Percentiles rank a stretch among this genome's conserved stretches.
Evolutionary conservation across 2,888 invertebrate species (phyloP).

Genomic region (Drosophila birchii): DNA sequence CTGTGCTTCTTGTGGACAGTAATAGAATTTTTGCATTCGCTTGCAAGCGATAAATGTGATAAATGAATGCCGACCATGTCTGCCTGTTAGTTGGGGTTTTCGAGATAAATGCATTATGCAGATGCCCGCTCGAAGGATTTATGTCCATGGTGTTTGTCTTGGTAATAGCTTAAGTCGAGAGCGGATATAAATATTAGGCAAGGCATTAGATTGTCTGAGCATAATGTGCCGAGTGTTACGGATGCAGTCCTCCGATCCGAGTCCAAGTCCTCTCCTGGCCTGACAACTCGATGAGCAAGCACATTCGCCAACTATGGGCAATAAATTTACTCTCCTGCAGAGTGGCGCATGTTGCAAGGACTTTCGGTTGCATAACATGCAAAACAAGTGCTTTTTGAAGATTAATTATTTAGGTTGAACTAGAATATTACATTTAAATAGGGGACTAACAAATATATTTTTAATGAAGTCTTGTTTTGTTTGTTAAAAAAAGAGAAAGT

Average conservation of each 20-base stretch:
- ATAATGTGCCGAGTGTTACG: conserved; percentile 42
- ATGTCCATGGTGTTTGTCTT: conserved; percentile 67
- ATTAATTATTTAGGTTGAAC: conserved; percentile 2
- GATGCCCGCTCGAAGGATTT: conserved; percentile 70
- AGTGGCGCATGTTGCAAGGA: conserved; percentile 2
- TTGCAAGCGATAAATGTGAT: conserved; percentile 75
- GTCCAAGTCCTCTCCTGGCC: conserved; percentile 8
- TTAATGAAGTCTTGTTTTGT: not conserved
- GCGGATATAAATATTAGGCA: conserved; percentile 63
- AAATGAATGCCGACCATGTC: conserved; percentile 63
- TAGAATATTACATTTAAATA: not conserved
- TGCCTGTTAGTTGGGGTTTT: conserved; percentile 27
- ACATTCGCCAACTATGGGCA: conserved; percentile 25
- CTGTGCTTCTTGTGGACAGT: conserved; percentile 53
- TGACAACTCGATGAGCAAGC: conserved; percentile 43
- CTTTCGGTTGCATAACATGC: conserved; percentile 14
- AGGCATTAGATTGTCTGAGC: conserved; percentile 35
- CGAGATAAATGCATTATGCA: conserved; percentile 73
- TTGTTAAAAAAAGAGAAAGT: not conserved
- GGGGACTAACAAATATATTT: not conserved
- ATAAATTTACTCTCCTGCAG: conserved; percentile 21
- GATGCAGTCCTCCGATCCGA: conserved; percentile 26
- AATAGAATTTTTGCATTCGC: conserved; percentile 78
- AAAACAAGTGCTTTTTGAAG: conserved; percentile 1
- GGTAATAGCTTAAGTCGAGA: conserved; percentile 71